Conservation (phyloP, 2,113 vertebrate species). For the Pangasianodon hypophthalmus region DNA sequence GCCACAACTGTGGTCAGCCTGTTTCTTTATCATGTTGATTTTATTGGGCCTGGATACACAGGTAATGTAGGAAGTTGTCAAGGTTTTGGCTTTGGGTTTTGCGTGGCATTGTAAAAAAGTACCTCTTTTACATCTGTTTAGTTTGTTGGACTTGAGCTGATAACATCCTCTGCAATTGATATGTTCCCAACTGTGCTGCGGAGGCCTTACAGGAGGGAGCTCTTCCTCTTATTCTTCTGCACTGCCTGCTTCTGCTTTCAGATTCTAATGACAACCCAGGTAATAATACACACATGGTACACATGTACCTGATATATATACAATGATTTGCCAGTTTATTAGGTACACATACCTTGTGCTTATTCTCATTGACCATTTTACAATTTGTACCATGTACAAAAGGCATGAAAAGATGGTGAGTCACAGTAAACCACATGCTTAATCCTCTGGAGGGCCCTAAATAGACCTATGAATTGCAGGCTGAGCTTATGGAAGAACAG, state of each 20-base stretch:
- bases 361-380: background rate
- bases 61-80: slow-evolving; percentile 49
- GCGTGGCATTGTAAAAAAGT: background rate
- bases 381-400: background rate
- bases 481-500: background rate
- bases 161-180: background rate
- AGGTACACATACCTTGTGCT: background rate
- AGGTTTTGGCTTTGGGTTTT: background rate
- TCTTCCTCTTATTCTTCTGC: slow-evolving; percentile 57
- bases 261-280: slow-evolving; percentile 52
- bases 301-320: background rate
- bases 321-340: too few species aligned
- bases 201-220: slow-evolving; percentile 51
- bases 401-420: background rate
- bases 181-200: slow-evolving; percentile 27
- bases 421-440: background rate
- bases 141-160: slow-evolving; percentile 16
- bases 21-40: slow-evolving; percentile 75
- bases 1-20: slow-evolving; percentile 73
- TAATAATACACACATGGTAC: background rate
- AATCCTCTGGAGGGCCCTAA: background rate
- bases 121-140: background rate
- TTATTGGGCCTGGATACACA: slow-evolving; percentile 73
- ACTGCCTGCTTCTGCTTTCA: slow-evolving; percentile 47
- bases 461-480: background rate